Evolutionary conservation across 2,113 vertebrate genomes (phyloP), one percentile per base, ranked within the genome.

Genomic region (Donacobius atricapilla): DNA sequence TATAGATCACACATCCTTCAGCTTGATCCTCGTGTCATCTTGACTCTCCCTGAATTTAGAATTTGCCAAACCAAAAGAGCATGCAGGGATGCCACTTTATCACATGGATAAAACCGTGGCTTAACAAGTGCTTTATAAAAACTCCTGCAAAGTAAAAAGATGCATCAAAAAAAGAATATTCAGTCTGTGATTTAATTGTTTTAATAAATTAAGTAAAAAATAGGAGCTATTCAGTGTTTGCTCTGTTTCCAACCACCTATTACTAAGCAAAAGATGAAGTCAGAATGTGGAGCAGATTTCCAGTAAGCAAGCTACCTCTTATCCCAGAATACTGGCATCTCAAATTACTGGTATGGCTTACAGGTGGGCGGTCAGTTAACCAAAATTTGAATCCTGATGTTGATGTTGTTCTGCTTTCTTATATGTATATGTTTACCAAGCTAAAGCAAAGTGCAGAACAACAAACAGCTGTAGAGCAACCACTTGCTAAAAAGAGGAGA

Each of bases 371-470:
- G 20, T 48, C 35, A 71, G 40, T 30, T 68, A 72, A 54, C 10
- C 63, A 83, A 58, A 83, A 64, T 68, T 57, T 76, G n/a, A 80
- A 51, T 72, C 11, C 30, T 88, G 11, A 37, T 33, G 51, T 19
- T 80, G 61, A 31, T 45, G 21, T 66, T 45, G 19, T 54, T 88
- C 77, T 83, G n/a, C 39, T 15, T 80, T 50, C 14, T 56, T 51
- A 10, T 37, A 24, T 63, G 30, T 42, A 11, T 53, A 45, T 44
- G 15, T 37, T 75, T 80, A 64, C 33, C 45, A 81, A 94, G 84
- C n/a, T 95, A 78, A 94, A 90, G 47, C 85, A 94, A 56, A 33
- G 45, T 47, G 65, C 75, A 48, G 80, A 95, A 44, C 68, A 92
- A 44, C 84, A 93, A 87, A 76, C 73, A 39, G n/a, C 51, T 4